Evolutionary conservation across 2,113 vertebrate species (phyloP), one percentile per base, ranked within the genome.

Genomic region (Mobula birostris): DNA sequence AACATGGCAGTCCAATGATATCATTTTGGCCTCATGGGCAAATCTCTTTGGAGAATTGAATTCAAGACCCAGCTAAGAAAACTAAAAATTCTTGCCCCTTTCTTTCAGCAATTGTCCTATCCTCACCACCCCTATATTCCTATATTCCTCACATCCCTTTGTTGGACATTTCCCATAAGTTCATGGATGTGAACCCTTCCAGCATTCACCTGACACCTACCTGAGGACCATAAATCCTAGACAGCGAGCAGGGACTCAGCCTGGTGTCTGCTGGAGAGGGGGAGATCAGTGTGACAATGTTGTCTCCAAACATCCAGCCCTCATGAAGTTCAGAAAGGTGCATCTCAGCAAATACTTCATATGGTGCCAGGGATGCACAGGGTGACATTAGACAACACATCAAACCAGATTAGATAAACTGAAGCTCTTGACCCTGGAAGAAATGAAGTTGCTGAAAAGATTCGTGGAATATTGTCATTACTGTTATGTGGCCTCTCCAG

Each of bases 341-440:
- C 61, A 32, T 6, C 27, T 88, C 29, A 8, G 85, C 15, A 15
- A 88, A 88, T 15, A 32, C 29, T n/a, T n/a, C 14, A 88, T 32
- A n/a, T 29, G 17, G 58, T 19, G 29, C 32, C 14, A 88, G 61
- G 36, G 61, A 66, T 66, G n/a, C 29, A 14, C 29, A 88, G 14
- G 5, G 61, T n/a, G 85, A 88, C 83, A 14, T 61, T 87, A 61
- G 83, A 66, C 66, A 66, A 88, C 66, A 88, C 85, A 88, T 88
- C 61, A 88, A 66, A 88, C 29, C 48, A 32, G 58, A 88, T 88
- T 88, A 88, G 61, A 63, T 66, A 88, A 88, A 88, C 85, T 32
- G 85, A 66, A 66, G 61, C 58, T 88, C 12, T 12, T 66, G 85
- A 66, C 58, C 85, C 61, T 17, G 12, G 61, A 88, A 14, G 61